Percentiles rank a stretch among this genome's conserved stretches.
Conservation (phyloP, 2,113 vertebrate genomes). For the Pseudorhombus dupliciocellatus region DNA sequence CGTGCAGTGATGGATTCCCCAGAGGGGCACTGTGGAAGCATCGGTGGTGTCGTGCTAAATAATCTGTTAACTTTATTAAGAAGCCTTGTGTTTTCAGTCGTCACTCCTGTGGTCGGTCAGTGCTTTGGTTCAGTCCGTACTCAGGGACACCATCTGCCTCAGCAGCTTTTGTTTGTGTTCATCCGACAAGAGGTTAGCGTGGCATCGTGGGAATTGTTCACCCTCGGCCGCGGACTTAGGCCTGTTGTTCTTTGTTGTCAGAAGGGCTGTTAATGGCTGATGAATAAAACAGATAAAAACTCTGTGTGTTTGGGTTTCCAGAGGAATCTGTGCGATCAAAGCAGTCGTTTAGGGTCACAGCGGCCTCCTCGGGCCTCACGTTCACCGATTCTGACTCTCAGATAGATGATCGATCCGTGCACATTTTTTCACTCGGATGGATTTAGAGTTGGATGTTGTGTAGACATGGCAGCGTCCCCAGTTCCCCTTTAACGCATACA, state of each 20-base stretch:
- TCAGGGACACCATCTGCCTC: slow-evolving; percentile 29
- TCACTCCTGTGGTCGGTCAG: neutral
- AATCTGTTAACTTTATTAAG: too few relatives aligned
- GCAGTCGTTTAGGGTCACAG: too few relatives aligned
- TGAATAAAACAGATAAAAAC: too few relatives aligned
- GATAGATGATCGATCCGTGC: slow-evolving; percentile 30
- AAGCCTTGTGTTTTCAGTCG: too few relatives aligned
- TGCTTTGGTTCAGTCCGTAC: neutral
- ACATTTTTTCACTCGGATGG: neutral
- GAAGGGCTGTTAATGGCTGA: too few relatives aligned
- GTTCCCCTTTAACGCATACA: slow-evolving; percentile 21
- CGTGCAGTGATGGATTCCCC: neutral
- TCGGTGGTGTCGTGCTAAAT: neutral
- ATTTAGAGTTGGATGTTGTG: slow-evolving; percentile 1
- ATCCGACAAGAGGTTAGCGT: slow-evolving; percentile 7
- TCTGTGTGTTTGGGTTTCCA: too few relatives aligned
- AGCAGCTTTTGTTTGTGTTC: slow-evolving; percentile 34
- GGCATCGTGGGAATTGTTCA: slow-evolving; percentile 17
- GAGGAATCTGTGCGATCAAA: too few relatives aligned
- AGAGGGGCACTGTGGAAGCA: neutral
- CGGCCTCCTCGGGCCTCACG: too few relatives aligned
- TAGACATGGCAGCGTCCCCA: neutral
- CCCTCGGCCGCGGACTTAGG: neutral
- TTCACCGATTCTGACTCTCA: neutral
- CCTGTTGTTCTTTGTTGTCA: neutral